Base-by-base conservation (phyloP, 2,113 vertebrate genomes). In the Tautogolabrus adspersus region DNA sequence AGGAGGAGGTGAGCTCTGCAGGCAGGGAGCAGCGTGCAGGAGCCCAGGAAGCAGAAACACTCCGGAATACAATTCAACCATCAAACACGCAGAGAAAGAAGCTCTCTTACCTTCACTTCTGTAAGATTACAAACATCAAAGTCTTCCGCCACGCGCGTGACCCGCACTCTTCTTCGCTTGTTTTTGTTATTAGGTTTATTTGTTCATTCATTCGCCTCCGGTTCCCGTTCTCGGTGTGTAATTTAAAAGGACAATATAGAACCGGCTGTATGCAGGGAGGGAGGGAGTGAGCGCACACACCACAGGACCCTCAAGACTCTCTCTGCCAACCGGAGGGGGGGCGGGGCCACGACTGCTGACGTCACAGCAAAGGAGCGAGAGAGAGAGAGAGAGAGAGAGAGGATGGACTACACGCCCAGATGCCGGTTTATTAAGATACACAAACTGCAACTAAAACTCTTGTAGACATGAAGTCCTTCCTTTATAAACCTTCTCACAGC, bases 61-160 rank as follows among this genome's bases (percentile, higher is more conserved):
- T 57, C 47, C 52, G 38, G 57, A 34, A 6, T 8, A 19, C 11
- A 59, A 68, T 55, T 37, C 65, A 69, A 68, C 18, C 30, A 44
- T 59, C 19, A 49, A 49, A 8, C 47, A 19, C 30, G 40, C 44
- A 54, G 55, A 54, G 26, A 23, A 40, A 79, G 66, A 57, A 71
- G 77, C 61, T 49, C 42, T 76, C 92, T 89, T 92, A 95, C 94
- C 94, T 95, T 85, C 82, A 83, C 85, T 82, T 77, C 62, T 65
- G 75, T 40, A 7, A 62, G 89, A 69, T 83, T 70, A 77, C 76
- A 68, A 87, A 73, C 79, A 69, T 79, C 67, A 79, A 88, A 52
- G 75, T 86, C 52, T 68, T 58, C 52, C 83, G 64, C 77, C 67
- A 51, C 66, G 44, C 69, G 61, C 66, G 38, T 62, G 3, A 15